Percentiles rank a stretch among this genome's conserved stretches.
phyloP scores from a whole-genome alignment of 2,888 invertebrate species.

The Torymus texanus region DNA sequence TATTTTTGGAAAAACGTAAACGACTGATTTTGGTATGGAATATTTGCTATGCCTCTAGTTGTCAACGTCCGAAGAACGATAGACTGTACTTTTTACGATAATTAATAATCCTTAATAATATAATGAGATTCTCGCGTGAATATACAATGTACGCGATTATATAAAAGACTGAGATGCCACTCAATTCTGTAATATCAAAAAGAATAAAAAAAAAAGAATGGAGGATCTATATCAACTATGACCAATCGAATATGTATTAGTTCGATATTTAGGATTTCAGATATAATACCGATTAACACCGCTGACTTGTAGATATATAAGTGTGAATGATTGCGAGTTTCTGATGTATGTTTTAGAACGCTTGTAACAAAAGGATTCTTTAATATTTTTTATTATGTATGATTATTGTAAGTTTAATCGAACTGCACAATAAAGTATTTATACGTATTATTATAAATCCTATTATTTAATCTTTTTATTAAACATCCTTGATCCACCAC shows the following conservation, averaged over 20 bases:
- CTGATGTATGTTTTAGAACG: constrained; percentile 33
- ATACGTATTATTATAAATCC: constrained; percentile 47
- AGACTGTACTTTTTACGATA: constrained; percentile 40
- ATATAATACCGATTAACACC: constrained; percentile 32
- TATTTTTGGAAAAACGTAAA: constrained; percentile 31
- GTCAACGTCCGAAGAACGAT: constrained; percentile 30
- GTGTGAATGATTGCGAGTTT: constrained; percentile 48
- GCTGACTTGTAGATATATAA: constrained; percentile 53
- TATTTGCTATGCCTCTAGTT: constrained; percentile 14
- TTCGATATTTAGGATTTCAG: constrained; percentile 32
- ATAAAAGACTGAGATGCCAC: constrained; percentile 49
- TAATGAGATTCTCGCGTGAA: constrained; percentile 30
- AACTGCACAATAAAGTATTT: constrained; percentile 56
- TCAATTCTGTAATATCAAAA: constrained; percentile 21
- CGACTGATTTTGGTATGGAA: constrained; percentile 41
- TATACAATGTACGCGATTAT: constrained; percentile 25
- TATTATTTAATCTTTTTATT: neutral
- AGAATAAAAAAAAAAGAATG: constrained; percentile 3
- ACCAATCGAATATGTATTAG: constrained; percentile 29
- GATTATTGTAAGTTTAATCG: constrained; percentile 47
- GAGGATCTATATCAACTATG: constrained; percentile 4
- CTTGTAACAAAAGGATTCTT: constrained; percentile 43
- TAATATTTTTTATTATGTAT: constrained; percentile 51
- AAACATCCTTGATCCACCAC: no score
- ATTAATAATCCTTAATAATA: constrained; percentile 29